Evolutionary conservation across 2,797 vertebrate species (phyloP).

Genomic region (Poecilia gillii): DNA sequence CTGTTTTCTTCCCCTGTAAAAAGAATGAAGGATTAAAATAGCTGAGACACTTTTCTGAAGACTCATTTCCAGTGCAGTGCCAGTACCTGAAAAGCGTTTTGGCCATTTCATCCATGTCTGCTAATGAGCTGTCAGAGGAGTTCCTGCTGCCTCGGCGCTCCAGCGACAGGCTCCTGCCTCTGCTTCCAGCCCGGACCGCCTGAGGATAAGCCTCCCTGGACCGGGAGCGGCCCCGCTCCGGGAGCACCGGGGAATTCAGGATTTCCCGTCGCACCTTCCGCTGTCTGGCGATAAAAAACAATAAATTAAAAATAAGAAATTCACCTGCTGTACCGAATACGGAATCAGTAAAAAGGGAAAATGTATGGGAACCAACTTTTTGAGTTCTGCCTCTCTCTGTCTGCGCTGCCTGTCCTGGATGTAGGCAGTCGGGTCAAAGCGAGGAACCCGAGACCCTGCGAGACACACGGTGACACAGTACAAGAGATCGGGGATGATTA

Average conservation of each 20-base stretch:
- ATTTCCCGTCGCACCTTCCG: slow-evolving; percentile 81
- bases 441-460: slow-evolving; percentile 77
- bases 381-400: slow-evolving; percentile 84
- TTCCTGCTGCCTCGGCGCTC: slow-evolving; percentile 86
- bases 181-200: slow-evolving; percentile 64
- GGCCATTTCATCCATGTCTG: slow-evolving; percentile 84
- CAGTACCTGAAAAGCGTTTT: slow-evolving; percentile 65
- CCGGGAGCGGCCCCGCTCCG: slow-evolving; percentile 82
- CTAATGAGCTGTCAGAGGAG: slow-evolving; percentile 85
- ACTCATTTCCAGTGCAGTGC: neutral
- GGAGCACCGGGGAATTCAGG: slow-evolving; percentile 70
- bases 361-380: slow-evolving; percentile 78
- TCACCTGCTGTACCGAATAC: slow-evolving; percentile 11
- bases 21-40: slow-evolving; percentile 18
- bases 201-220: slow-evolving; percentile 77
- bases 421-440: slow-evolving; percentile 93
- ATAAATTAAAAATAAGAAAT: neutral
- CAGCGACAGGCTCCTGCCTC: slow-evolving; percentile 77
- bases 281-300: slow-evolving; percentile 70
- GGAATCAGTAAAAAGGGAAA: neutral
- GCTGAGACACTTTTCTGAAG: neutral
- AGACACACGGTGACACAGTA: neutral
- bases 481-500: neutral
- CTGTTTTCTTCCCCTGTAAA: slow-evolving; percentile 75
- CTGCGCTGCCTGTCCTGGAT: slow-evolving; percentile 86